These are phyloP conservation scores for Ameiurus melas DNA, from an alignment of 2,113 vertebrate species.

Conservation along the genomic window DNA sequence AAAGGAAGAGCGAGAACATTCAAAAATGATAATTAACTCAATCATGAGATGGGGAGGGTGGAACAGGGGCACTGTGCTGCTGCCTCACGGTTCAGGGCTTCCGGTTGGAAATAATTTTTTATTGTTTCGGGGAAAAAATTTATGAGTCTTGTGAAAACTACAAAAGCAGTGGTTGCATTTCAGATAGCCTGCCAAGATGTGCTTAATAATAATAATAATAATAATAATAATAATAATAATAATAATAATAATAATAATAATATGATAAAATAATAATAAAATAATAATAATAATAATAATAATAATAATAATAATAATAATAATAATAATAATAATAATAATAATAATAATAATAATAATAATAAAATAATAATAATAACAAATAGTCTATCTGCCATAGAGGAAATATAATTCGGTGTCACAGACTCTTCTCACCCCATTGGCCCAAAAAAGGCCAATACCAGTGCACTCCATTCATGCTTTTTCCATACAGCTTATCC, in stretches of 20 bases:
- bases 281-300: neutral
- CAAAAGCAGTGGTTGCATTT: neutral
- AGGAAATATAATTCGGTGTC: neutral
- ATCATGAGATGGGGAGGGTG: neutral
- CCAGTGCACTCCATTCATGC: neutral
- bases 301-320: neutral
- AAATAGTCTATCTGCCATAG: neutral
- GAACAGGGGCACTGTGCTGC: neutral
- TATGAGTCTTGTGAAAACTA: neutral
- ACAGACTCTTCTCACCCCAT: too few species aligned
- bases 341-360: neutral
- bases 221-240: neutral
- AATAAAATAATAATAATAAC: neutral
- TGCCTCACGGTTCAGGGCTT: neutral
- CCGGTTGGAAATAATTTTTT: neutral
- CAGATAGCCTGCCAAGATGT: neutral
- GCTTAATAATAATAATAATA: neutral
- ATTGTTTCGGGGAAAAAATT: neutral
- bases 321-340: neutral
- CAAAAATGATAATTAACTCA: constrained; percentile 1
- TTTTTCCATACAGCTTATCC: too few species aligned
- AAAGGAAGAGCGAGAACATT: neutral
- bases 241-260: neutral
- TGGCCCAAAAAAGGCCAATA: neutral
- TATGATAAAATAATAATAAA: too few species aligned